Evolutionary conservation across 2,113 vertebrate species (phyloP).

Genomic region (Lasiurus cinereus): DNA sequence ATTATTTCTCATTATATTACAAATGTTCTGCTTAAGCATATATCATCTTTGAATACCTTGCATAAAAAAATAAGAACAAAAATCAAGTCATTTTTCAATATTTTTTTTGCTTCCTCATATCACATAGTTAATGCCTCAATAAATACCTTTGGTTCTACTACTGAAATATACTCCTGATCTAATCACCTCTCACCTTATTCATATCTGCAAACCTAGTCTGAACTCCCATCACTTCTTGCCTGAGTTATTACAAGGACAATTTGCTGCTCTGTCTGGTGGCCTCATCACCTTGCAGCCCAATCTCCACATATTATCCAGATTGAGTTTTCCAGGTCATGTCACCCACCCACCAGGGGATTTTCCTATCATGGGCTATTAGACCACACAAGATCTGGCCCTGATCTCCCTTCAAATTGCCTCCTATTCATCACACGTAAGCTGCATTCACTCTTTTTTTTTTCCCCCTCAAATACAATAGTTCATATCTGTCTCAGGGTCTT

Average conservation of each 20-base stretch:
- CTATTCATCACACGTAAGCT: background rate
- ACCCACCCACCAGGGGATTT: background rate
- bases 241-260: background rate
- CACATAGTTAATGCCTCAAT: background rate
- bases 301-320: background rate
- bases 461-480: background rate
- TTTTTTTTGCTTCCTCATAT: background rate
- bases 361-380: accelerated
- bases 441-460: background rate
- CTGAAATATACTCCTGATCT: background rate
- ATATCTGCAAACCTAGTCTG: background rate
- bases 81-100: background rate
- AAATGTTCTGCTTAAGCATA: background rate
- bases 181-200: background rate
- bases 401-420: background rate
- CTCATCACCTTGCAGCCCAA: background rate
- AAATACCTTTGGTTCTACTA: background rate
- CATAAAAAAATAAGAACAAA: background rate
- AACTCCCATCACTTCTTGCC: background rate
- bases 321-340: background rate
- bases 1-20: background rate
- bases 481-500: background rate
- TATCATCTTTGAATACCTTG: background rate
- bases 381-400: no score
- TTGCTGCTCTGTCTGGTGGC: no score